Evolutionary conservation across 2,888 invertebrate species (phyloP), one percentile per base, ranked within the genome.

Genomic region (Tubulanus polymorphus): DNA sequence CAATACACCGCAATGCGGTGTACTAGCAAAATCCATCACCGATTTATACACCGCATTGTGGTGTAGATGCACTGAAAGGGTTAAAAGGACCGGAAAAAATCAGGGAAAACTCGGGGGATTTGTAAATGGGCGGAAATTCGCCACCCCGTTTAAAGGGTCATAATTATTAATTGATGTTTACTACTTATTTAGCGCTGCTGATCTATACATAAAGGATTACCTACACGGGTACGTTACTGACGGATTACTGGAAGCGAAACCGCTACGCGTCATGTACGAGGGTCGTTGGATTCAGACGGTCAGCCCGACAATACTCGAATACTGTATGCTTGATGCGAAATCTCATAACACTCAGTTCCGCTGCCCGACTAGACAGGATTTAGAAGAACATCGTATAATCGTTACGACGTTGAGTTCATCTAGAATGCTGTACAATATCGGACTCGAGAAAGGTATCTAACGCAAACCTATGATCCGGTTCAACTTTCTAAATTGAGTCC

Each of bases 141-240:
- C n/a, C 35, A 35, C 35, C n/a, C 35, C n/a, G 12, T 35, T 35
- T n/a, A n/a, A n/a, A n/a, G n/a, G n/a, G n/a, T n/a, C n/a, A n/a
- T n/a, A 10, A 15, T 46, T 46, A 18, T 18, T 10, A 12, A 12
- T 20, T 46, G 20, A 20, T 27, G 23, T 37, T 5, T 37, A 48
- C 3, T 50, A 8, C 41, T 35, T n/a, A 60, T 62, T 1, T 70
- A 81, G 89, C 69, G 90, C 90, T 15, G 90, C 90, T 10, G 90
- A 91, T 81, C 80, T 90, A 56, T 91, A 91, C 71, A 88, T 91
- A 37, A 88, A 88, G 70, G 90, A 91, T 69, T 91, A 90, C 76
- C 83, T 91, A 55, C 87, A 90, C 79, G 85, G 86, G 0, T 88
- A 87, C 83, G 87, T 88, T 27, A 66, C 71, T 47, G 86, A 86